Conservation (phyloP, 2,113 vertebrate species). For the Paradisaea rubra region DNA sequence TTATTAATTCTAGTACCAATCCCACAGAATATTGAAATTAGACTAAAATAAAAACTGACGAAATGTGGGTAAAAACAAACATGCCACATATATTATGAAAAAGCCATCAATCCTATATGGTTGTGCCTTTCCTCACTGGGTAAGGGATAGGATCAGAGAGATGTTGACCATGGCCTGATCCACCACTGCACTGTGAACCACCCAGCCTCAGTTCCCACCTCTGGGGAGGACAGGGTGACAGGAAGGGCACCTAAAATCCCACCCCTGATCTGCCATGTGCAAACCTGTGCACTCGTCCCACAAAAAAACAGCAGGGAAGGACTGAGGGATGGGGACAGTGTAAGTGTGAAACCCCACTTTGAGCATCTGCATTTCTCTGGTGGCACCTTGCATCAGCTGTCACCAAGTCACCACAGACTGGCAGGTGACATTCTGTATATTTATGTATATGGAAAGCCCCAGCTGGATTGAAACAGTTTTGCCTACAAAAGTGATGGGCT, state of each 20-base stretch:
- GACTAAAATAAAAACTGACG: background rate
- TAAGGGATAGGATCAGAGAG: background rate
- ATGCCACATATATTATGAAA: background rate
- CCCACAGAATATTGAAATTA: background rate
- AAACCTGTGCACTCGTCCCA: background rate
- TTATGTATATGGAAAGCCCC: background rate
- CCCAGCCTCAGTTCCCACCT: background rate
- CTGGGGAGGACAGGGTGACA: background rate
- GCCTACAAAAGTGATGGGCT: background rate
- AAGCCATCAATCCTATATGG: background rate
- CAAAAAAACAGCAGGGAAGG: background rate
- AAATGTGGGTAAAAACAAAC: background rate
- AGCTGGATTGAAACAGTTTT: background rate
- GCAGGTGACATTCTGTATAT: background rate
- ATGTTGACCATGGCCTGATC: background rate
- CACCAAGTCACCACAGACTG: background rate
- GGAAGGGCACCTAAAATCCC: background rate
- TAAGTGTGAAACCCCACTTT: background rate
- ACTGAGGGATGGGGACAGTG: background rate
- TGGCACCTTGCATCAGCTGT: background rate
- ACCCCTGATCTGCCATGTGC: background rate
- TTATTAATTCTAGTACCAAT: background rate
- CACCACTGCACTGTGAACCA: fast-evolving
- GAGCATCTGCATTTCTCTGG: background rate
- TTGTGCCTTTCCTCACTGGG: background rate